Percentiles rank a stretch among this genome's conserved stretches.
Conservation (phyloP, 2,888 invertebrate species). For the Eutolmus rufibarbis region DNA sequence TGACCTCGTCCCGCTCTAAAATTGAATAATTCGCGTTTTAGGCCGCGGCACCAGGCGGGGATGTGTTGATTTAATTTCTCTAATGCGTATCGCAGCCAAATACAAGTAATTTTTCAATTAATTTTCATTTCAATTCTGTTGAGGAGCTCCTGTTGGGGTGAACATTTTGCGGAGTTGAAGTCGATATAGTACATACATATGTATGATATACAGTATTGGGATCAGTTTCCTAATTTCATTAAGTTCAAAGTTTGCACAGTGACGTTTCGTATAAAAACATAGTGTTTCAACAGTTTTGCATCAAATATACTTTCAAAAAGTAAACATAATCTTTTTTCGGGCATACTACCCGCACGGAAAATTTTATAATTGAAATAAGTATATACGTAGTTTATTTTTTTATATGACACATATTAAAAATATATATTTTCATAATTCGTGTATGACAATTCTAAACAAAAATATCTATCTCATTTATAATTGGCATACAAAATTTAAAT, state of each 20-base stretch:
- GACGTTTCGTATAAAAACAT: too few relatives aligned
- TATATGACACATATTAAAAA: too few relatives aligned
- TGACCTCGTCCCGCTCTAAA: slow-evolving; percentile 20
- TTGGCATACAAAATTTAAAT: too few relatives aligned
- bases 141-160: background rate
- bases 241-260: background rate
- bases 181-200: background rate
- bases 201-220: background rate
- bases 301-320: too few relatives aligned
- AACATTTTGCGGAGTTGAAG: background rate
- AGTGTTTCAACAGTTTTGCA: too few relatives aligned
- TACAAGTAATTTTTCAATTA: slow-evolving; percentile 42
- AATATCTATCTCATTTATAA: too few relatives aligned
- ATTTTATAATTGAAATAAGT: too few relatives aligned
- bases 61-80: slow-evolving; percentile 43
- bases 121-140: slow-evolving; percentile 23
- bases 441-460: too few relatives aligned
- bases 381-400: too few relatives aligned
- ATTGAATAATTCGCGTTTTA: slow-evolving; percentile 48
- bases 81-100: slow-evolving; percentile 25
- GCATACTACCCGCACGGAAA: too few relatives aligned
- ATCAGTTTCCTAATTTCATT: background rate
- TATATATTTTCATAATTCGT: too few relatives aligned
- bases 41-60: background rate
- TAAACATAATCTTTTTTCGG: too few relatives aligned